These are phyloP conservation scores for Heteromyza rotundicornis DNA, from an alignment of 2,888 invertebrate genomes.

Conservation along the genomic window DNA sequence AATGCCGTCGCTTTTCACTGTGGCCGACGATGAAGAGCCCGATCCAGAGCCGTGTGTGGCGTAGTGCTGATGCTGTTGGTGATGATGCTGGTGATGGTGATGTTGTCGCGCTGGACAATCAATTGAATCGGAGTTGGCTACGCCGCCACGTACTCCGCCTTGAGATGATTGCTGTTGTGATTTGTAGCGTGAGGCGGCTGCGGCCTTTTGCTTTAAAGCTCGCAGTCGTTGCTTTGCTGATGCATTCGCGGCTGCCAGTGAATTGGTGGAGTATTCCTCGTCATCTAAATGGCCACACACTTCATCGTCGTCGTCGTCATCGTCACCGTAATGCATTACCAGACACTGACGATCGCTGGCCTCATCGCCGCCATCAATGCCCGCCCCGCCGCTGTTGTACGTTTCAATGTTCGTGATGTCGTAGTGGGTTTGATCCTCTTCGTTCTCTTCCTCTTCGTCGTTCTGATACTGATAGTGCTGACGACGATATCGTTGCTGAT, in stretches of 20 bases:
- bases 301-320: conserved; percentile 43
- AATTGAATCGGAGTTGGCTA: conserved; percentile 43
- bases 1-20: conserved; percentile 57
- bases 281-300: conserved; percentile 51
- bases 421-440: conserved; percentile 58
- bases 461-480: conserved; percentile 54
- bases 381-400: conserved; percentile 48
- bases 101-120: conserved; percentile 41
- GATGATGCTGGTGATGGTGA: conserved; percentile 30
- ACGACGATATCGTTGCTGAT: conserved; percentile 41
- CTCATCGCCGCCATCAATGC: conserved; percentile 42
- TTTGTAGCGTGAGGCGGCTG: conserved; percentile 36
- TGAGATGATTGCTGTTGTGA: no score
- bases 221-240: conserved; percentile 52
- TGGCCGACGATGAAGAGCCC: conserved; percentile 60
- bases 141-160: conserved; percentile 38
- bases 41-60: conserved; percentile 39
- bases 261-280: conserved; percentile 53
- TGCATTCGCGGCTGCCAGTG: conserved; percentile 50
- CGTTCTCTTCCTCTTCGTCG: conserved; percentile 49
- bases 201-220: conserved; percentile 48
- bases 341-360: conserved; percentile 53
- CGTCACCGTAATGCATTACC: conserved; percentile 43
- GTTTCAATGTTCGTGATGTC: conserved; percentile 59
- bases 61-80: conserved; percentile 34